Evolutionary conservation across 2,797 vertebrate genomes (phyloP).

Genomic region (Philypnodon macrostomus): DNA sequence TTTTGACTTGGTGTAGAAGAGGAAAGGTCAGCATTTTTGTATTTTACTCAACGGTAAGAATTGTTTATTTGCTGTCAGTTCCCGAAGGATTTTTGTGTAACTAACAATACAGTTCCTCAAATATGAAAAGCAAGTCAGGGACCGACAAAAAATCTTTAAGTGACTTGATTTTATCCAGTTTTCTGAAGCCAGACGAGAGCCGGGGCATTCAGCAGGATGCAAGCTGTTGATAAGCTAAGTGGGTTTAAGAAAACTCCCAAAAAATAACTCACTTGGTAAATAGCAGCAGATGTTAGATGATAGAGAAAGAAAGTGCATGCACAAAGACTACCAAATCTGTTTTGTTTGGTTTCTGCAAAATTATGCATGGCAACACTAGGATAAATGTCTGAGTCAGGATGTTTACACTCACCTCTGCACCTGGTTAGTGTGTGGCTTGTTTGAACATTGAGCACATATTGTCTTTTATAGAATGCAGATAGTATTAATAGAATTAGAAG

Average conservation of each 20-base stretch:
- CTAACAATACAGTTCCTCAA: constrained; percentile 15
- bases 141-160: constrained; percentile 25
- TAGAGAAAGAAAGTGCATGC: constrained; percentile 10
- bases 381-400: constrained; percentile 17
- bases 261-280: constrained; percentile 48
- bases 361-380: constrained; percentile 9
- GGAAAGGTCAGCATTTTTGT: too few species aligned
- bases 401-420: constrained; percentile 25
- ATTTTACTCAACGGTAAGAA: constrained; percentile 21
- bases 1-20: constrained; percentile 7
- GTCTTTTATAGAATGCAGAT: too few species aligned
- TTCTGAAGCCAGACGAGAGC: constrained; percentile 39
- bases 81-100: constrained; percentile 25
- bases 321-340: constrained; percentile 6
- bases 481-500: too few species aligned
- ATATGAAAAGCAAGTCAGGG: constrained; percentile 20
- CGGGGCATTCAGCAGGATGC: constrained; percentile 31
- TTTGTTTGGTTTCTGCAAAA: constrained; percentile 10
- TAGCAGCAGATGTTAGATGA: constrained; percentile 45
- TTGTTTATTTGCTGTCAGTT: constrained; percentile 15
- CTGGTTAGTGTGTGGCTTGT: constrained; percentile 1
- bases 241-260: constrained; percentile 37
- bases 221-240: constrained; percentile 55
- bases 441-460: not conserved
- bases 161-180: constrained; percentile 46